Percentiles rank a stretch among this genome's conserved stretches.
phyloP scores from a whole-genome alignment of 2,797 vertebrate species.

The Odontamblyopus rebecca region DNA sequence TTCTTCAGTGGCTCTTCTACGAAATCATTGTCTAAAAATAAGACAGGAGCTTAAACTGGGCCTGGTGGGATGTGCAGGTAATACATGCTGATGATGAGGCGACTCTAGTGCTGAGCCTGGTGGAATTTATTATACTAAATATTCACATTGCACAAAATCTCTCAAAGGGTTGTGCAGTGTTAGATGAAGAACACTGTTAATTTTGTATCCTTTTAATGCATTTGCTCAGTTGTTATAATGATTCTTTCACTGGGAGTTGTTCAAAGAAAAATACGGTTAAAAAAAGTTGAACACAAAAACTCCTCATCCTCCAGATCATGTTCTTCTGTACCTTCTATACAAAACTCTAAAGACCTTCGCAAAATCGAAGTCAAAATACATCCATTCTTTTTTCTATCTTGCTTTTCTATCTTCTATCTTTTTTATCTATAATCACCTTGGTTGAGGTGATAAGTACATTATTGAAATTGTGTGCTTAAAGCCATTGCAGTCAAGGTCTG shows the following conservation, averaged over 20 bases:
- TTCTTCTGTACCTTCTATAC: background rate
- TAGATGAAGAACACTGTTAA: slow-evolving; percentile 15
- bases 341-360: background rate
- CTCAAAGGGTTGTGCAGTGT: slow-evolving; percentile 26
- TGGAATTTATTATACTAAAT: slow-evolving; percentile 23
- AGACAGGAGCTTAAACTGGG: slow-evolving; percentile 45
- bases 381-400: background rate
- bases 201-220: background rate
- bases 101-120: slow-evolving; percentile 30
- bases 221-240: background rate
- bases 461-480: background rate
- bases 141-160: slow-evolving; percentile 33
- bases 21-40: slow-evolving; percentile 57
- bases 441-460: background rate
- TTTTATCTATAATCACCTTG: background rate
- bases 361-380: background rate
- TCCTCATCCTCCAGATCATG: background rate
- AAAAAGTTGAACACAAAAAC: background rate
- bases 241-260: slow-evolving; percentile 10
- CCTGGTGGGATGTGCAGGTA: slow-evolving; percentile 59
- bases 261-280: background rate
- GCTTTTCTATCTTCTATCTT: too few relatives aligned
- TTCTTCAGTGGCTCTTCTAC: slow-evolving; percentile 39
- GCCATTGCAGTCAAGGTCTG: slow-evolving; percentile 15
- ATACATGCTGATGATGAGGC: slow-evolving; percentile 56